Percentiles rank a stretch among this genome's conserved stretches.
phyloP scores from a whole-genome alignment of 1,140 invertebrate species.

The Muscidifurax raptorellus region DNA sequence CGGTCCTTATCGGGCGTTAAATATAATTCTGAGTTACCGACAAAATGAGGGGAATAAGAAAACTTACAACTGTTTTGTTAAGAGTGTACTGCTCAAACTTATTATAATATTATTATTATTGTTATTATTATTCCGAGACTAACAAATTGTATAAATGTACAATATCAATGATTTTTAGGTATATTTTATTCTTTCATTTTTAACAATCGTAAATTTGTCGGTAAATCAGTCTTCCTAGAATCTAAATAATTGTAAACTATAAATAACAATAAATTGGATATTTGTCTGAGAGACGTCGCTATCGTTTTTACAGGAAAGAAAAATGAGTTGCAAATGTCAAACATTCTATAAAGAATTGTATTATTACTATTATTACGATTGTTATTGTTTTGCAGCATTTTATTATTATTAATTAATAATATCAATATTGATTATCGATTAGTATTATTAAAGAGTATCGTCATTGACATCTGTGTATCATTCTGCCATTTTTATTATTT shows the following conservation, averaged over 20 bases:
- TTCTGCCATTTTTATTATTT: conserved; percentile 44
- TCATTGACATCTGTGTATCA: conserved; percentile 47
- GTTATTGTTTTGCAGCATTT: conserved; percentile 61
- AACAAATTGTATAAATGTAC: conserved; percentile 50
- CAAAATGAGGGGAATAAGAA: conserved; percentile 28
- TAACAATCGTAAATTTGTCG: conserved; percentile 47
- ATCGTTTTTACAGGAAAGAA: conserved; percentile 37
- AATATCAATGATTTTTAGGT: conserved; percentile 37
- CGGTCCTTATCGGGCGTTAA: conserved; percentile 45
- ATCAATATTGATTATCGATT: conserved; percentile 55
- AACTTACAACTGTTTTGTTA: conserved; percentile 1
- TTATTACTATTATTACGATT: conserved; percentile 56
- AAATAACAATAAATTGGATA: conserved; percentile 46
- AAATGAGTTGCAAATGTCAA: conserved; percentile 51
- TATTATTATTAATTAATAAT: conserved; percentile 53
- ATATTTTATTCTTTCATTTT: conserved; percentile 28
- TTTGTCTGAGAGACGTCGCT: conserved; percentile 39
- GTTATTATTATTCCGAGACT: conserved; percentile 34
- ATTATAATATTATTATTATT: conserved; percentile 21
- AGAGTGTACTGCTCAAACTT: conserved; percentile 13
- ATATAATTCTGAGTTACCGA: conserved; percentile 53
- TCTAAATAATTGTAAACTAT: conserved; percentile 45
- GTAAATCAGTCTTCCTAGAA: conserved; percentile 53
- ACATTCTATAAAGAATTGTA: conserved; percentile 60
- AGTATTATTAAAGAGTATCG: conserved; percentile 52